Evolutionary conservation across 2,113 vertebrate genomes (phyloP), one percentile per base, ranked within the genome.

Genomic region (Daboia siamensis): DNA sequence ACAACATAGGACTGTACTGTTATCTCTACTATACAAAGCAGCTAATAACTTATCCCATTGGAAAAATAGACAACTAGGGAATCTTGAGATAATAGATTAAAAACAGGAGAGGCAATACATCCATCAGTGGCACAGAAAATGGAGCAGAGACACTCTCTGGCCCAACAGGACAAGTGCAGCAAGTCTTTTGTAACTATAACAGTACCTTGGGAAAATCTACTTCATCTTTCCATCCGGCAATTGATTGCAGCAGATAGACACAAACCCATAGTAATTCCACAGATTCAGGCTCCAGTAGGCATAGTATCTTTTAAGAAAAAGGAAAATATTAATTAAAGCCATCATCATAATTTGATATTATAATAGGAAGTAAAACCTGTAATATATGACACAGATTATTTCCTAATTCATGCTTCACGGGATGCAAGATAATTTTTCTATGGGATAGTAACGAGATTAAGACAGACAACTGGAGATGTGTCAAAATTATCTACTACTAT

Each of bases 311-410:
- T 23, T 91, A 57, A 92, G 93, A 90, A 94, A 94, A 1, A 21
- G 90, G 39, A 39, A 96, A 96, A 95, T 26, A 21, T 51, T 51
- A 33, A 4, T 94, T 95, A 95, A 95, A 95, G 94, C 90, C 92
- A 95, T 94, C 95, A 95, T 95, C 46, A 51, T 5, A 29, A 87
- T 29, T 88, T 21, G 96, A 93, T 92, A 86, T 89, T 94, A 91
- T 93, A 93, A 84, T 0, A 0, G 94, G 94, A 93, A 94, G 64
- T 96, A 95, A 97, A 96, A 95, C 94, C 92, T 86, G 89, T 48
- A 94, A 94, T 95, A 95, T 92, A 91, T 90, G 93, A 57, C 91
- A 89, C 89, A 0, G 0, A 48, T 91, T 92, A 95, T 94, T 96
- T 95, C 91, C 93, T 95, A 94, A 95, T 90, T 59, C 55, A 94